A percentile compares a stretch with the other conserved stretches of the same genome.
These are phyloP conservation scores for Hoplostethus mediterraneus DNA, from an alignment of 2,797 vertebrate genomes.

Conservation along the genomic window DNA sequence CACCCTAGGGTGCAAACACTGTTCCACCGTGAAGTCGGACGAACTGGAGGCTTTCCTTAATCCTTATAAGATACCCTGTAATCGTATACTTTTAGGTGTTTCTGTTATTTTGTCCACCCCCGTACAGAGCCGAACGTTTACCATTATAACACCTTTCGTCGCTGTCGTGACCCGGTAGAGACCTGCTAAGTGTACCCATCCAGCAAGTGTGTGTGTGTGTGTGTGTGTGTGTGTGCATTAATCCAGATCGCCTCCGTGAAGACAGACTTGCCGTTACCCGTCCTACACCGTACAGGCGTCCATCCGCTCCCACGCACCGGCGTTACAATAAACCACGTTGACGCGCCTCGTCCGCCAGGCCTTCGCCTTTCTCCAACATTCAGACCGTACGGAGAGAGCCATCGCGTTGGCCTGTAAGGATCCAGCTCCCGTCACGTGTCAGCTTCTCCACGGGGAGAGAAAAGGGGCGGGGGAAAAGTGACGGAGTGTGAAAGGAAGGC, in stretches of 20 bases:
- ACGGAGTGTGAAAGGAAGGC: background rate
- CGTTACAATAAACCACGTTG: slow-evolving; percentile 46
- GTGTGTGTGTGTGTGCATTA: background rate
- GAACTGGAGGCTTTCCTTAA: too few species aligned
- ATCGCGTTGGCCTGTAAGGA: background rate
- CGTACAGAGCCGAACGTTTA: too few species aligned
- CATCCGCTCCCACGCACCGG: background rate
- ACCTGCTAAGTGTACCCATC: background rate
- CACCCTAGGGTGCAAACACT: too few species aligned
- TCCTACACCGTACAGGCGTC: slow-evolving; percentile 16
- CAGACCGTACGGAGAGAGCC: too few species aligned
- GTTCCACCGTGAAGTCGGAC: too few species aligned
- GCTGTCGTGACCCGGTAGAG: slow-evolving; percentile 13
- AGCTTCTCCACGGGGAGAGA: background rate
- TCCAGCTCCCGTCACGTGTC: background rate
- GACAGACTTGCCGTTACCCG: slow-evolving; percentile 32
- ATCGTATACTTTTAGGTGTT: too few species aligned
- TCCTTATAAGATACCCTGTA: too few species aligned
- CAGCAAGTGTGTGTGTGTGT: background rate
- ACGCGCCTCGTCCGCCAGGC: background rate
- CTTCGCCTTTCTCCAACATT: background rate
- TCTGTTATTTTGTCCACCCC: too few species aligned
- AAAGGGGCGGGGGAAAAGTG: background rate
- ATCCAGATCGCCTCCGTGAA: slow-evolving; percentile 9
- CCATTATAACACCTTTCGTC: background rate